Percentiles rank a stretch among this genome's conserved stretches.
Evolutionary conservation across 2,113 vertebrate species (phyloP).

Genomic region (Herpetotheres cachinnans): DNA sequence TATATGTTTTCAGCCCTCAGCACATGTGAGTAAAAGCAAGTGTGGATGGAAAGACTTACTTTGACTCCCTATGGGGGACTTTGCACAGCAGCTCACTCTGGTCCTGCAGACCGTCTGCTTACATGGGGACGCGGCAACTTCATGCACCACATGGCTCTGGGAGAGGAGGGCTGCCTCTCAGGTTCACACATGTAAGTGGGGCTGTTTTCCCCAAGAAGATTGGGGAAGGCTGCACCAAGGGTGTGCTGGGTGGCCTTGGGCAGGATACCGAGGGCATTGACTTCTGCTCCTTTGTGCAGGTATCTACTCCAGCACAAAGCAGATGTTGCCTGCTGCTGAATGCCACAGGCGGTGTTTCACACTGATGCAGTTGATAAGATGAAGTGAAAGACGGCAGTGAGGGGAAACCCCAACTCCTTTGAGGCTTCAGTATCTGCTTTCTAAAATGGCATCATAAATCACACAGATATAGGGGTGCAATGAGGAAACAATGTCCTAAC

Average conservation of each 20-base stretch:
- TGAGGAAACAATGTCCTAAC: not conserved
- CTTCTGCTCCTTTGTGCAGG: not conserved
- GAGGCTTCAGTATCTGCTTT: not conserved
- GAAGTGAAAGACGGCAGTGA: not conserved
- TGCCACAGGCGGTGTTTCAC: not conserved
- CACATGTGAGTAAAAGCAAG: not conserved
- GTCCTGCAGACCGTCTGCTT: not conserved
- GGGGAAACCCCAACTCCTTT: not conserved
- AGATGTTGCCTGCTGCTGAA: not conserved
- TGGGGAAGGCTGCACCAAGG: not conserved
- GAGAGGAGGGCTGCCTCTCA: not conserved
- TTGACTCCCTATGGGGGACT: not conserved
- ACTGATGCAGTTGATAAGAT: rapidly evolving
- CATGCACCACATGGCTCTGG: not conserved
- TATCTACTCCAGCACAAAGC: not conserved
- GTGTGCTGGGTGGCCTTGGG: not conserved
- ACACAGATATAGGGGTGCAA: not conserved
- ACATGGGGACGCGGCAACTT: rapidly evolving
- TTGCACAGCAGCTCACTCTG: not conserved
- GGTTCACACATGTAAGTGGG: not conserved
- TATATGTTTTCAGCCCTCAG: not conserved
- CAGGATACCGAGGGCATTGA: not conserved
- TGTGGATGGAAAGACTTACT: not conserved
- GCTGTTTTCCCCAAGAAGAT: no score
- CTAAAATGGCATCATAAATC: not conserved